phyloP scores from a whole-genome alignment of 2,797 vertebrate genomes.

The Spheniscus humboldti region DNA sequence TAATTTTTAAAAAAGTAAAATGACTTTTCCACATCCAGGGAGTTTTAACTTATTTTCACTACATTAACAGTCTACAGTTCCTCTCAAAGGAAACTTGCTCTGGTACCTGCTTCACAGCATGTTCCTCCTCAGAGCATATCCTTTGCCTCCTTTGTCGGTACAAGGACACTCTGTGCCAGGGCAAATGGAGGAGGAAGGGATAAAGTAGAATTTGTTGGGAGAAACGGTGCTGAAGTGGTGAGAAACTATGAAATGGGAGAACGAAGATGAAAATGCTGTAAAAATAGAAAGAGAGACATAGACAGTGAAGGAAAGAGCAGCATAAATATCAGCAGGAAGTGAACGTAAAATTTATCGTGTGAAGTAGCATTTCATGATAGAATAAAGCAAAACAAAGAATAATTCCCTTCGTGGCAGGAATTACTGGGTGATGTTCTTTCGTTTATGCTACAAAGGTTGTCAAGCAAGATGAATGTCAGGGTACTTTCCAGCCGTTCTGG shows the following conservation, averaged over 20 bases:
- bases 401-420: neutral
- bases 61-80: neutral
- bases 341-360: neutral
- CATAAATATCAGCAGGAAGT: neutral
- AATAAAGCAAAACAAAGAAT: neutral
- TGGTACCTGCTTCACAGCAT: neutral
- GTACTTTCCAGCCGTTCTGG: neutral
- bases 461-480: neutral
- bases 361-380: neutral
- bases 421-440: neutral
- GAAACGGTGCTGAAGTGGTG: neutral
- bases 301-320: neutral
- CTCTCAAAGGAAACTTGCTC: neutral
- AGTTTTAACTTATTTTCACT: neutral
- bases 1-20: neutral
- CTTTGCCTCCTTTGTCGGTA: neutral
- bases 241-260: neutral
- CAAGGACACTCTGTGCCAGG: neutral
- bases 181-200: neutral
- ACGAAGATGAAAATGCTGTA: neutral
- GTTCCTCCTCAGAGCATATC: neutral
- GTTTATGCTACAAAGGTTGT: neutral
- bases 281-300: neutral
- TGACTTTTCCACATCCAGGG: neutral
- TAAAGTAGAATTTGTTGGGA: neutral